Evolutionary conservation across 2,888 invertebrate species (phyloP).

Genomic region (Euproctis similis): DNA sequence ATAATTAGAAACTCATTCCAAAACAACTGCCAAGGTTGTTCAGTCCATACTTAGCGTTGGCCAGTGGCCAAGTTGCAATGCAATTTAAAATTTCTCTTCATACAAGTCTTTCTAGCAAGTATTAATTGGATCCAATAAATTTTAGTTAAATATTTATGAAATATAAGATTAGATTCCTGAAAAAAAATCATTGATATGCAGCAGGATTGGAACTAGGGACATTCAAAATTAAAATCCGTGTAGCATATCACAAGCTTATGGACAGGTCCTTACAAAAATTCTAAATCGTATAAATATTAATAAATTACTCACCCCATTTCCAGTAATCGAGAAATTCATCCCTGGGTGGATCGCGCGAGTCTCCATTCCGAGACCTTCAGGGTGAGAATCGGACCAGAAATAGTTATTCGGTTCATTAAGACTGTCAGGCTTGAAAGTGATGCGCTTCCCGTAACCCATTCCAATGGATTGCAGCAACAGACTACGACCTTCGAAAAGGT

Average conservation of each 20-base stretch:
- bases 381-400: constrained; percentile 86
- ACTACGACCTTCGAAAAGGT: constrained; percentile 80
- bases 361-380: constrained; percentile 82
- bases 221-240: no score
- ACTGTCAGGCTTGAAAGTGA: constrained; percentile 81
- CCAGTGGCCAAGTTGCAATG: constrained; percentile 31
- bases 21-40: constrained; percentile 31
- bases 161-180: no score
- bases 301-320: constrained; percentile 68
- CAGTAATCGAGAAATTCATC: constrained; percentile 78
- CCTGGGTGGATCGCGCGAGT: constrained; percentile 79
- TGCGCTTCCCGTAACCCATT: constrained; percentile 84
- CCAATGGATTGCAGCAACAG: constrained; percentile 79
- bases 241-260: no score
- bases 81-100: constrained; percentile 36
- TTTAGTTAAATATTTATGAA: no score
- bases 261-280: no score
- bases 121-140: no score
- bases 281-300: neutral
- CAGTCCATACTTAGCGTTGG: constrained; percentile 24
- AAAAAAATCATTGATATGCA: no score
- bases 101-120: no score
- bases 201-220: no score
- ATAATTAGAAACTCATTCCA: constrained; percentile 22
- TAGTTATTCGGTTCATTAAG: constrained; percentile 78